Evolutionary conservation across 2,888 invertebrate genomes (phyloP), one percentile per base, ranked within the genome.

Genomic region (Meteorus cinctellus): DNA sequence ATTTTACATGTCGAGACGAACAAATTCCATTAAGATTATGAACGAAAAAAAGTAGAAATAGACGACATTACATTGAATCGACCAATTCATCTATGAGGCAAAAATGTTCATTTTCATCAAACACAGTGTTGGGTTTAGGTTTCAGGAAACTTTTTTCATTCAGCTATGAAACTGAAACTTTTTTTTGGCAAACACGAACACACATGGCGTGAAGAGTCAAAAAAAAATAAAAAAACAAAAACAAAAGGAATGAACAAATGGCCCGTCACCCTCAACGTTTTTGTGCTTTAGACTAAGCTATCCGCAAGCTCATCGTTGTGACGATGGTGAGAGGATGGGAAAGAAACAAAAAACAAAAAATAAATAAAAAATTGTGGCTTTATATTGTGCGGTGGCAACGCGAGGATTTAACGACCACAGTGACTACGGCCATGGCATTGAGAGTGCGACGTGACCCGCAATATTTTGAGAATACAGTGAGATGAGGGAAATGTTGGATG

Each of bases 391-490:
- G 67, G 72, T 72, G 66, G 75, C 67, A 67, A 71, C 67, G 66
- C 60, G 66, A 67, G 60, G 72, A 72, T 76, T 76, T 72, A 76
- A 76, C 72, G 72, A 75, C 75, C 65, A 63, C 75, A 69, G 65
- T 63, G 70, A 75, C 75, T 62, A 75, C 70, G 75, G 69, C 75
- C 63, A 75, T 75, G 63, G 75, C 69, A 75, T 75, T 69, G 69
- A 51, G 70, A 65, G 65, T 75, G 70, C 70, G 65, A 75, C 70
- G 75, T 75, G 75, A 75, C 75, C 70, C 65, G 70, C 70, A 75
- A 75, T 75, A 70, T 75, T 75, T 75, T 62, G 70, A 63, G 70
- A 70, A 75, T 51, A 69, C 63, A 62, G 5, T 2, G 63, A 75
- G 74, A 74, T 69, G 12, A 63, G 62, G 65, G 48, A 70, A 75